These are phyloP conservation scores for Lycocorax pyrrhopterus DNA, from an alignment of 2,113 vertebrate genomes.

Conservation along the genomic window DNA sequence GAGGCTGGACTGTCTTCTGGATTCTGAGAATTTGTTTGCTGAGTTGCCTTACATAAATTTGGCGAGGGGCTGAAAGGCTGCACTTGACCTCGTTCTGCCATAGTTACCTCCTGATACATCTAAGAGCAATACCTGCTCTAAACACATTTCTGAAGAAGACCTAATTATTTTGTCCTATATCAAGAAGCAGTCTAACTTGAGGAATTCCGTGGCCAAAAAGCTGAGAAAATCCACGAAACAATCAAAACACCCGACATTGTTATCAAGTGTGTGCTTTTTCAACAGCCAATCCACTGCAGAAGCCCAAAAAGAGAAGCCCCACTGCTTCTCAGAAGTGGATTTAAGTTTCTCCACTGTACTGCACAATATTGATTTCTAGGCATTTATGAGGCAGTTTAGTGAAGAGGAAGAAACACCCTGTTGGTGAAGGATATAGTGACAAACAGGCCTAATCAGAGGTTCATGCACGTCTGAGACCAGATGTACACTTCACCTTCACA, in stretches of 20 bases:
- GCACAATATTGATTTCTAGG: not conserved
- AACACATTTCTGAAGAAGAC: not conserved
- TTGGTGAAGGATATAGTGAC: constrained; percentile 36
- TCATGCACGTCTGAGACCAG: not conserved
- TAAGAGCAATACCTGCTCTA: not conserved
- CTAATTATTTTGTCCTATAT: not conserved
- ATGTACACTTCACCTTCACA: constrained; percentile 60
- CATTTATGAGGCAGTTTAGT: not conserved
- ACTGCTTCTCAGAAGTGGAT: not conserved
- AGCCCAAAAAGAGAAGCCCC: not conserved
- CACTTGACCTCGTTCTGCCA: not conserved
- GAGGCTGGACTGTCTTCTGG: not conserved
- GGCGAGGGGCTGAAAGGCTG: not conserved
- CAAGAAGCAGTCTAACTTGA: not conserved
- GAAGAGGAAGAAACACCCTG: not conserved
- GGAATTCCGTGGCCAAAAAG: not conserved
- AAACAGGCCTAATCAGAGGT: constrained; percentile 19
- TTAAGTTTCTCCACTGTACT: not conserved
- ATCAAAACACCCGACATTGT: not conserved
- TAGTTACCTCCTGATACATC: not conserved
- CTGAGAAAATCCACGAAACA: not conserved
- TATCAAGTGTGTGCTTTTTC: not conserved
- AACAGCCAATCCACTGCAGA: not conserved
- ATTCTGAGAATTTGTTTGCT: not conserved
- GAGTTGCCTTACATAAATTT: not conserved